These are phyloP conservation scores for Baryphthengus martii DNA, from an alignment of 2,113 vertebrate species.

Conservation along the genomic window DNA sequence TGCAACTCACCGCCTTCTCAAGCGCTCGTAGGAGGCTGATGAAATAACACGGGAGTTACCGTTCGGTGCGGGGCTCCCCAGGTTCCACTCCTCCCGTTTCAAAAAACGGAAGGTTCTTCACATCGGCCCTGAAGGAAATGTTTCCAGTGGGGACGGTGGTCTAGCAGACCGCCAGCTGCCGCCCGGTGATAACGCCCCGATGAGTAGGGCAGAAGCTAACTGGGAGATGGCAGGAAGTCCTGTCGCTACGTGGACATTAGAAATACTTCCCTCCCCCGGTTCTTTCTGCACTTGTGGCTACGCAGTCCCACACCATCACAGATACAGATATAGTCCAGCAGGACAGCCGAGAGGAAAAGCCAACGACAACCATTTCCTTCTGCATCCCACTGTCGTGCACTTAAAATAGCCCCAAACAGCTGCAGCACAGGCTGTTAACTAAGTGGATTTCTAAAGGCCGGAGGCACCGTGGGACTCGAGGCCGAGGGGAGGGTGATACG, in stretches of 20 bases:
- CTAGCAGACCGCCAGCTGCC: not conserved
- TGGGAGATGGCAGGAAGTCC: not conserved
- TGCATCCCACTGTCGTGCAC: not conserved
- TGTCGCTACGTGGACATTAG: rapidly evolving
- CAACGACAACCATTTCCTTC: conserved; percentile 9
- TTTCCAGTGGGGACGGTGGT: rapidly evolving
- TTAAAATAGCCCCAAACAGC: conserved; percentile 35
- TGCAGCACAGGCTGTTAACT: not conserved
- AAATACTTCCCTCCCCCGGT: not conserved
- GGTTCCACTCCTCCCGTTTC: not conserved
- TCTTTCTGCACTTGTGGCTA: not conserved
- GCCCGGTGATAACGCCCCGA: rapidly evolving
- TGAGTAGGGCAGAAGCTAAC: not conserved
- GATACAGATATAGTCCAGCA: not conserved
- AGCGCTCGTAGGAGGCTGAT: not conserved
- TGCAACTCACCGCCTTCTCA: not conserved
- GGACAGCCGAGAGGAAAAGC: not conserved
- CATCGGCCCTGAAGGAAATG: rapidly evolving
- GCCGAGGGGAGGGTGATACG: not conserved
- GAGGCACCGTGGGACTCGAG: not conserved
- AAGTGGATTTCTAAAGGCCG: not conserved
- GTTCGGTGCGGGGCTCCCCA: not conserved
- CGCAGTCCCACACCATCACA: not conserved
- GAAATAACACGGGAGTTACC: not conserved
- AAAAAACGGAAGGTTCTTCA: not conserved